phyloP scores from a whole-genome alignment of 2,888 invertebrate genomes.

The Acholoe squamosa region DNA sequence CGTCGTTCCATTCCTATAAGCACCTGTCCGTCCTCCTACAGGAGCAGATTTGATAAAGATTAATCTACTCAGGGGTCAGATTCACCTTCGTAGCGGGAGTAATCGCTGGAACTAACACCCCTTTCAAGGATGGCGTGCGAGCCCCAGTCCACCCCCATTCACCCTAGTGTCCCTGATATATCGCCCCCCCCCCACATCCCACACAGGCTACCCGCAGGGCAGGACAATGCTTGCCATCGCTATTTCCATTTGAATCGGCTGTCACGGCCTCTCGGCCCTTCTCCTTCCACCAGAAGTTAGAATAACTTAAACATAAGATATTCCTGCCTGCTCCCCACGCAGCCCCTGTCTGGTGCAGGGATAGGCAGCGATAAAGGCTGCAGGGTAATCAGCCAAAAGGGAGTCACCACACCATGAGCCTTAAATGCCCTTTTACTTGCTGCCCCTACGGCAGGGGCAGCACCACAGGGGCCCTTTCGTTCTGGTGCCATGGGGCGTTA shows the following conservation, averaged over 20 bases:
- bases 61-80: conserved; percentile 35
- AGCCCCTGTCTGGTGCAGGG: neutral
- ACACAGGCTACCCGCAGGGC: conserved; percentile 27
- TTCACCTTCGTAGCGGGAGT: conserved; percentile 22
- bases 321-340: neutral
- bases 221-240: neutral
- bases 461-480: conserved; percentile 25
- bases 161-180: neutral
- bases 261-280: conserved; percentile 12
- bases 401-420: conserved; percentile 17
- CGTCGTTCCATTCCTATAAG: neutral
- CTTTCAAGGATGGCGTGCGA: conserved; percentile 27
- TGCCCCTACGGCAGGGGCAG: neutral
- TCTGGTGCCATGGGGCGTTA: conserved; percentile 13
- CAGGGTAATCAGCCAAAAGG: conserved; percentile 40
- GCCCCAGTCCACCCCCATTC: conserved; percentile 6
- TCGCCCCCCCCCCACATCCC: neutral
- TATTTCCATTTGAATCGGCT: conserved; percentile 22
- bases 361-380: neutral
- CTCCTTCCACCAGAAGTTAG: neutral
- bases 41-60: conserved; percentile 12
- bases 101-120: conserved; percentile 47
- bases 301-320: conserved; percentile 51
- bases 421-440: conserved; percentile 27
- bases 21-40: conserved; percentile 2